Percentiles rank a stretch among this genome's conserved stretches.
Conservation (phyloP, 2,888 invertebrate genomes). For the Eristalis arbustorum region DNA sequence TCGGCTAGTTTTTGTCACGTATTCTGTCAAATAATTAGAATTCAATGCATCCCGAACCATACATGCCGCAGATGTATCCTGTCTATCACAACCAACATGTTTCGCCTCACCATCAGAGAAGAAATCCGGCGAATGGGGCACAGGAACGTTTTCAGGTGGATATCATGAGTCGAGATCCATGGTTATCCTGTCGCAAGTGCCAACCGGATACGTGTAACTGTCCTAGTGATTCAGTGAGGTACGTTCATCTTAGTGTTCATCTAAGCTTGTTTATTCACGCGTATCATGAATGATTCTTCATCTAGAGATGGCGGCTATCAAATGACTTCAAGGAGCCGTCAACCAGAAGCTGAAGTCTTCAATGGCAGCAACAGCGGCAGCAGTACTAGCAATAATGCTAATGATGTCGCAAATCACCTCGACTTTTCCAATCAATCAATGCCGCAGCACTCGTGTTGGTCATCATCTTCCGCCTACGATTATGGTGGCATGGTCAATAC, state of each 20-base stretch:
- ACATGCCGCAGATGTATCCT: conserved; percentile 49
- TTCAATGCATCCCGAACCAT: conserved; percentile 57
- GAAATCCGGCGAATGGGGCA: conserved; percentile 42
- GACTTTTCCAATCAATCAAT: conserved; percentile 52
- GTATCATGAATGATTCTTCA: neutral
- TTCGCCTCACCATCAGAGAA: conserved; percentile 46
- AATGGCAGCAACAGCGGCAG: conserved; percentile 16
- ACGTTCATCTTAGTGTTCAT: neutral
- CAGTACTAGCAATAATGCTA: conserved; percentile 7
- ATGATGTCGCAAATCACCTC: conserved; percentile 33
- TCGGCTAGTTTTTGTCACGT: neutral
- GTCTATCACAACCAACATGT: conserved; percentile 53
- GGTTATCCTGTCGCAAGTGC: conserved; percentile 71
- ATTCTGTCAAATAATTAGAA: conserved; percentile 35
- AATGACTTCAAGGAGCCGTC: conserved; percentile 50
- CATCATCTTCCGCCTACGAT: conserved; percentile 47
- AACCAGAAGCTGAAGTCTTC: conserved; percentile 34
- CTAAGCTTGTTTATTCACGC: neutral
- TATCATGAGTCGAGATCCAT: conserved; percentile 63
- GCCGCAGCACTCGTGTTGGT: conserved; percentile 56
- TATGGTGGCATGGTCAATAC: conserved; percentile 59
- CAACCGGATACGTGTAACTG: conserved; percentile 67
- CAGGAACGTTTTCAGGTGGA: conserved; percentile 68
- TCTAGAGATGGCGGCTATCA: conserved; percentile 47
- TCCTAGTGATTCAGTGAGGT: conserved; percentile 42